Evolutionary conservation across 2,113 vertebrate species (phyloP), one percentile per base, ranked within the genome.

Genomic region (Myiagra hebetior): DNA sequence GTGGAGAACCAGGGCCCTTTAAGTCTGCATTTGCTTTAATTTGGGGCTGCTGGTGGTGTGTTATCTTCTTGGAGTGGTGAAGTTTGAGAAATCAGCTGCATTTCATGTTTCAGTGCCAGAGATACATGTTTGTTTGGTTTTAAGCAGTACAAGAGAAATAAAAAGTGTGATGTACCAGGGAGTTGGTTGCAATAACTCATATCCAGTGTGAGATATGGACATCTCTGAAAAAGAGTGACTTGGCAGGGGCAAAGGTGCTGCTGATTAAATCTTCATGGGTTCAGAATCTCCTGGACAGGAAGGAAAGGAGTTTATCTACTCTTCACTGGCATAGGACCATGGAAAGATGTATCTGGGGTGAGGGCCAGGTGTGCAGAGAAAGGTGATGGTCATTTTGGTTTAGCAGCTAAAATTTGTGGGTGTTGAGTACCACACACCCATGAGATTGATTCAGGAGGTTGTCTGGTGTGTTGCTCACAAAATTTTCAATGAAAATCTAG

Each of bases 111-210:
- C 24, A 33, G 15, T 4, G 4, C 55, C 2, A 2, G 31, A 81
- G 15, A 27, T 24, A 5, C 1, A 11, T 18, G 11, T 78, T 78
- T 22, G 39, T 18, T 67, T 69, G 5, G 19, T 74, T 63, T 47
- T 47, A 55, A 74, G 62, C 18, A 39, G 23, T 35, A 23, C 0
- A 8, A 75, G 49, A 55, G 33, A 79, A 78, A 70, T 62, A 42
- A 64, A n/a, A 76, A 46, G 7, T 28, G 47, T 2, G 3, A 31
- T 50, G 20, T 49, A 6, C 0, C 1, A 68, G 27, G 37, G 59
- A 87, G 21, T 46, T 82, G 47, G 27, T 44, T 82, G 42, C 55
- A 63, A 7, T 57, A 31, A 27, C 16, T 85, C 20, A 1, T 14
- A 27, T 18, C 22, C 52, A 30, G 11, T 68, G 24, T 73, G 31